Evolutionary conservation across 2,113 vertebrate genomes (phyloP), one percentile per base, ranked within the genome.

Genomic region (Arenaria interpres): DNA sequence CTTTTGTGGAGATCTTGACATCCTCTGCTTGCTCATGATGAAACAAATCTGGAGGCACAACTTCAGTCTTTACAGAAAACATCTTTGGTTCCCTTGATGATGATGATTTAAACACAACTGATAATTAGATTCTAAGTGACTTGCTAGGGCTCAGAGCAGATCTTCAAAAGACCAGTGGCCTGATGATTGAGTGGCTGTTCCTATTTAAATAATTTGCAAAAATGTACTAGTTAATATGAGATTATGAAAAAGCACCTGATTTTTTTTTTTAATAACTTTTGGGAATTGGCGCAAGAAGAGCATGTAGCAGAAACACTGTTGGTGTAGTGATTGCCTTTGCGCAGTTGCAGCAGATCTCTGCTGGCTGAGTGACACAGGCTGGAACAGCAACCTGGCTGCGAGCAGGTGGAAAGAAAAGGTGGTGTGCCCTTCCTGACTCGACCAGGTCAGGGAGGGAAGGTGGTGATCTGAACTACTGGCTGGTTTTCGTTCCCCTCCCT

Each of bases 1-100:
- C 10, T 66, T 86, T 95, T 94, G 66, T 60, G 53, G 71, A 91
- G 81, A 75, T 53, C 69, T 89, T 91, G 76, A 81, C 86, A 91
- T 90, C 21, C 46, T 75, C 73, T 60, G 19, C 75, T 93, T 92
- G 21, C 27, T 78, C 4, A 7, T 92, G 93, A 89, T 79, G 87
- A 91, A 94, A 95, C 46, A 94, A 94, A 94, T 93, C 77, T 96
- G 94, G 85, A 87, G 56, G 57, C 80, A 92, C 64, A 89, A 91
- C 59, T 59, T 50, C 19, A 86, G n/a, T 89, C 89, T 81, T 84
- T 87, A 86, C 60, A 59, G 68, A 76, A 92, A 71, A 87, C 59
- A 27, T 86, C 37, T 88, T 93, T 77, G 28, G 37, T 86, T 93
- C 14, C 25, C 37, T 81, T 90, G n/a, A 76, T 82, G 63, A 60